A percentile compares a stretch with the other conserved stretches of the same genome.
Evolutionary conservation across 2,797 vertebrate genomes (phyloP).

Genomic region (Galaxias olidus): DNA sequence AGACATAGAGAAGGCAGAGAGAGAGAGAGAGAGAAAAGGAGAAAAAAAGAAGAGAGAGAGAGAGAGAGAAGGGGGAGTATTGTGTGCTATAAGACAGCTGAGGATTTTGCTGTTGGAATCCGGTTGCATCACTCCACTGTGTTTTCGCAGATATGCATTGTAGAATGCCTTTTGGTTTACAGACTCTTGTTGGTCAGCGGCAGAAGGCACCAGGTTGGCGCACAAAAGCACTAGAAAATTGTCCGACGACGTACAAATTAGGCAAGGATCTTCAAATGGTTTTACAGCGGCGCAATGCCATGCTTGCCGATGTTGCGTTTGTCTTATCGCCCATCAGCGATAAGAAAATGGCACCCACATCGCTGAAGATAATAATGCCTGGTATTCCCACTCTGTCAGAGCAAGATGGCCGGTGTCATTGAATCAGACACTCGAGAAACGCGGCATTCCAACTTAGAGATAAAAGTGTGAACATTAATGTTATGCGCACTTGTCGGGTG

Average conservation of each 20-base stretch:
- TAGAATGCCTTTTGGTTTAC: slow-evolving; percentile 74
- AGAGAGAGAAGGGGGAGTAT: slow-evolving; percentile 40
- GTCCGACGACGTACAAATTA: no score
- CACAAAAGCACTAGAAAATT: no score
- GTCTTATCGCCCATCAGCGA: slow-evolving; percentile 51
- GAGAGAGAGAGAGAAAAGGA: no score
- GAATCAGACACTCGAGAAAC: no score
- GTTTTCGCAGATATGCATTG: slow-evolving; percentile 68
- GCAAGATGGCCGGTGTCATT: not conserved
- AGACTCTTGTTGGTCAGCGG: slow-evolving; percentile 65
- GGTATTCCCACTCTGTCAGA: not conserved
- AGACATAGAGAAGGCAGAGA: not conserved
- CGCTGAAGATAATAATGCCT: slow-evolving; percentile 38
- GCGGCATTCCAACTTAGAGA: no score
- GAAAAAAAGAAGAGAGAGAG: not conserved
- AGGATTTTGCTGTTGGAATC: slow-evolving; percentile 73
- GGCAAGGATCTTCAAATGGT: slow-evolving; percentile 41
- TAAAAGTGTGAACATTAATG: no score
- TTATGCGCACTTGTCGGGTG: no score
- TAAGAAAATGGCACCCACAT: slow-evolving; percentile 45
- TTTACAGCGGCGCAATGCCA: slow-evolving; percentile 53
- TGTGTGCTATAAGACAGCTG: slow-evolving; percentile 71
- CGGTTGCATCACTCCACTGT: slow-evolving; percentile 70
- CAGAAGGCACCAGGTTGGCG: slow-evolving; percentile 39
- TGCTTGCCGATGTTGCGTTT: slow-evolving; percentile 35